Conservation (phyloP, 1,140 invertebrate species). For the Cydia fagiglandana region DNA sequence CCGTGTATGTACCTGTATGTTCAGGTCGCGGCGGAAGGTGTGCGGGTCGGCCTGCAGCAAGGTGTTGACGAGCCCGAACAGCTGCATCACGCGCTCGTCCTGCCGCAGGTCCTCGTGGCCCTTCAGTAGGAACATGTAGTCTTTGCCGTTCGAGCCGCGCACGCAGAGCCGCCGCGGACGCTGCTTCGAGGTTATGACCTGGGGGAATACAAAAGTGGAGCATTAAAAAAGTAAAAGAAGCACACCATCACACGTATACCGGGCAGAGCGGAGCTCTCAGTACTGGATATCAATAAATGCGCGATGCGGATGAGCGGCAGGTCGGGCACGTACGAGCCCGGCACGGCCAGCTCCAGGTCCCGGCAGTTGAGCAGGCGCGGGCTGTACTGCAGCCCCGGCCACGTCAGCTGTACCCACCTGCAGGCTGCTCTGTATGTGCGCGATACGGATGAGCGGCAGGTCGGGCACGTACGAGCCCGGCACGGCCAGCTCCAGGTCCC, state of each 20-base stretch:
- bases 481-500: conserved; percentile 75
- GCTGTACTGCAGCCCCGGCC: not conserved
- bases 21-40: conserved; percentile 79
- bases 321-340: conserved; percentile 88
- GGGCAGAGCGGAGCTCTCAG: too few species aligned
- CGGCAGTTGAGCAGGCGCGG: not conserved
- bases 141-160: conserved; percentile 95
- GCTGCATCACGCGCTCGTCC: conserved; percentile 93
- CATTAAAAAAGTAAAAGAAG: conserved; percentile 8
- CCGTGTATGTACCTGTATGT: not conserved
- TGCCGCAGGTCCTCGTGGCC: conserved; percentile 95
- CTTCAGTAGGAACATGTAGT: conserved; percentile 98
- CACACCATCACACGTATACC: not conserved
- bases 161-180: conserved; percentile 96
- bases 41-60: conserved; percentile 81
- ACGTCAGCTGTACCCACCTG: too few species aligned
- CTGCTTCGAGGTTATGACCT: conserved; percentile 92
- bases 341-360: conserved; percentile 79
- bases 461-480: conserved; percentile 89
- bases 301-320: conserved; percentile 48
- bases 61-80: conserved; percentile 92
- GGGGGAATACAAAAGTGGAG: conserved; percentile 38
- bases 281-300: conserved; percentile 56
- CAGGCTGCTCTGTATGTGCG: conserved; percentile 87
- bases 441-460: not conserved